Conservation (phyloP, 2,113 vertebrate genomes). For the Anser brachyrhynchus region DNA sequence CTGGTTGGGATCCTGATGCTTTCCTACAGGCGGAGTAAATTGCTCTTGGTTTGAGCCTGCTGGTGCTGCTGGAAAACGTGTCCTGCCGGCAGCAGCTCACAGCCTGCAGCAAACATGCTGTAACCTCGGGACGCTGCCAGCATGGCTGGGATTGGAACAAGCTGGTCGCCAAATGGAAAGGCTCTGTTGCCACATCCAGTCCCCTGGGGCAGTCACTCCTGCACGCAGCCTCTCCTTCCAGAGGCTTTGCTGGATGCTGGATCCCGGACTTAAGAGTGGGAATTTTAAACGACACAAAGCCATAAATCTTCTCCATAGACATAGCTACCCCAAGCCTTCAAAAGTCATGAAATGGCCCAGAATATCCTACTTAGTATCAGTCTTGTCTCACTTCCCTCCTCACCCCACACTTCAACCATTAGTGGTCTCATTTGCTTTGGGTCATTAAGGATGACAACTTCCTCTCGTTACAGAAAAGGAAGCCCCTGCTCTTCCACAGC, state of each 20-base stretch:
- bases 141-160: neutral
- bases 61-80: accelerated
- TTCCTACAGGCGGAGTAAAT: neutral
- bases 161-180: neutral
- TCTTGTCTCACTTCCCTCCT: neutral
- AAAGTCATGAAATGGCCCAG: neutral
- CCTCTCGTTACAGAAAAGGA: neutral
- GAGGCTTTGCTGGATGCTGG: neutral
- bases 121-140: neutral
- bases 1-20: neutral
- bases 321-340: neutral
- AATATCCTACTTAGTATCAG: neutral
- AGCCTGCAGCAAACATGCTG: neutral
- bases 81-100: neutral
- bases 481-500: neutral
- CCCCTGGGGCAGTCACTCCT: neutral
- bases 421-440: neutral
- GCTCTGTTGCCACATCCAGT: neutral
- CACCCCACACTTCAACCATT: neutral
- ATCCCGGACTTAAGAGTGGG: neutral
- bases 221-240: neutral
- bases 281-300: neutral
- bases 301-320: neutral
- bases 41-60: neutral
- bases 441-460: neutral